A percentile compares a stretch with the other conserved stretches of the same genome.
These are phyloP conservation scores for Palaemon carinicauda DNA, from an alignment of 1,140 invertebrate species.

Conservation along the genomic window DNA sequence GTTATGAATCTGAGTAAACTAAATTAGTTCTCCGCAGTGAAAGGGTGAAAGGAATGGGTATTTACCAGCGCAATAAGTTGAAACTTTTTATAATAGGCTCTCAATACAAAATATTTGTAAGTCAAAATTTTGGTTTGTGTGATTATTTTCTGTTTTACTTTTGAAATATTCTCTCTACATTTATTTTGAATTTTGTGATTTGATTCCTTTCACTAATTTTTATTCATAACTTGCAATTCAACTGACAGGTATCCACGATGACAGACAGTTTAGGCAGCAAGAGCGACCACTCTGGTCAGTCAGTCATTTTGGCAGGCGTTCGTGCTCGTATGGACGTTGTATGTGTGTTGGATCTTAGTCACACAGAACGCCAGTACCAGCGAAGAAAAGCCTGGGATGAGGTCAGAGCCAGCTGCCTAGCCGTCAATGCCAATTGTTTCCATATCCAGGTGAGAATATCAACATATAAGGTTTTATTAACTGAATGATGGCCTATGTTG, in stretches of 20 bases:
- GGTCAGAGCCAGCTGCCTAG: conserved; percentile 79
- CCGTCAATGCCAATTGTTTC: conserved; percentile 81
- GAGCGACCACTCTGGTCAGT: conserved; percentile 55
- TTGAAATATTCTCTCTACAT: not conserved
- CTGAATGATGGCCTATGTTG: not conserved
- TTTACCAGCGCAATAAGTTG: too few relatives aligned
- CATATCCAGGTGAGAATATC: conserved; percentile 76
- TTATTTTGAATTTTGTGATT: not conserved
- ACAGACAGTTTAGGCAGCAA: conserved; percentile 57
- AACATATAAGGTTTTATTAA: not conserved
- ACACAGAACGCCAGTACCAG: conserved; percentile 75
- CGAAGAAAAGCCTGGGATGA: conserved; percentile 84
- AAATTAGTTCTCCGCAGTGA: too few relatives aligned
- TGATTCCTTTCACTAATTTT: not conserved
- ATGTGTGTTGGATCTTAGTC: conserved; percentile 85
- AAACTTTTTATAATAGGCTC: too few relatives aligned
- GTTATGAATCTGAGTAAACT: too few relatives aligned
- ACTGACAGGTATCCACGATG: conserved; percentile 37
- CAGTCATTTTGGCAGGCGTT: conserved; percentile 43
- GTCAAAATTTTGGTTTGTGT: too few relatives aligned
- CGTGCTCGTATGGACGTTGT: conserved; percentile 81
- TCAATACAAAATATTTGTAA: too few relatives aligned
- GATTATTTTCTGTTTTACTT: too few relatives aligned
- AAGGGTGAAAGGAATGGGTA: too few relatives aligned
- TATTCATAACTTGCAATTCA: not conserved